Evolutionary conservation across 92 coral and sea anemone species (phyloP), one percentile per base, ranked within the genome.

Genomic region (Paramuricea clavata): DNA sequence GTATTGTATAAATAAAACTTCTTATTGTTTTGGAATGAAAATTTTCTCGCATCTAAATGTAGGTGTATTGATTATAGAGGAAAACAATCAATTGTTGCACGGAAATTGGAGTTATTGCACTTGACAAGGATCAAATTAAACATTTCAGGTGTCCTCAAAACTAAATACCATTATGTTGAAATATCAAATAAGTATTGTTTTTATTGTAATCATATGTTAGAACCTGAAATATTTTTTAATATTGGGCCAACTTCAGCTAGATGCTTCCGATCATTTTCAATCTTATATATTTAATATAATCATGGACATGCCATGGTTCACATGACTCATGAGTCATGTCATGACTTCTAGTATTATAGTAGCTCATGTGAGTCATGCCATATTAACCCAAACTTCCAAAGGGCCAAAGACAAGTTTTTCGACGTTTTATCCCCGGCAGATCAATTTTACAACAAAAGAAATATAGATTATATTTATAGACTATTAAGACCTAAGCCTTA

Each of bases 31-130:
- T 33, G 11, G 62, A 54, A 15, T 47, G 54, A 47, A 60, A 28
- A 31, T 65, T 65, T 65, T 65, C 39, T 28, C 72, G 36, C 72
- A 31, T 65, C 72, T 27, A 65, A 26, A 13, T 15, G 72, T 65
- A 65, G 72, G 41, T 65, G 72, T 31, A 65, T 65, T 26, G 62
- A 10, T 4, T 54, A 19, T 54, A 5, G 4, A 47, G 49, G 27
- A 49, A 50, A 60, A 44, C 36, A 33, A 64, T 50, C 41, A 60
- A 79, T 57, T 44, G 59, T 17, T 59, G 54, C 11, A 30, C 72
- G 73, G 84, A 79, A 79, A 79, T 79, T 79, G 59, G 67, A 59
- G 57, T 41, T 26, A 79, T 79, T 79, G 72, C 43, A 19, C 50
- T 12, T n/a, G 72, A 26, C 2, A 57, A 59, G 57, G 69, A 57